Base-by-base conservation (phyloP, 2,797 vertebrate genomes). In the Tinamus major region DNA sequence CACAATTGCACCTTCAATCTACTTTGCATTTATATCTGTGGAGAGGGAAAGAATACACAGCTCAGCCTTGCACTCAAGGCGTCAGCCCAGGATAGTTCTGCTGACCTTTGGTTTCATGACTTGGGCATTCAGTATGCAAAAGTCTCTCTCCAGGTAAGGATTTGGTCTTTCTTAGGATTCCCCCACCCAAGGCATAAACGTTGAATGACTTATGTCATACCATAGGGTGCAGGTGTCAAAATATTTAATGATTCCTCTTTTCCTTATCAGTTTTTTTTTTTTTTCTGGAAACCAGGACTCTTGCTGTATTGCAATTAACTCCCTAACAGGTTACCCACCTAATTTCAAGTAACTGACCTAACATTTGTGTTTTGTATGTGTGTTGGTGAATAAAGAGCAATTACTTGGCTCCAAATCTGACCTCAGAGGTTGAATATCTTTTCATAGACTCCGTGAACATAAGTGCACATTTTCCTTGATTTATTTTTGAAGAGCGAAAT, bases 1-100 rank as follows among this genome's bases (percentile, higher is more conserved):
- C 79, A 90, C 89, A 87, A 69, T 83, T 94, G 62, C 79, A 55
- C 62, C 90, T 93, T 42, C 29, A 17, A 39, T 72, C 6, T 83
- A 23, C 33, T 94, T 87, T 58, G 29, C 85, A 37, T 90, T 92
- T 90, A 20, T 77, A 6, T 58, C 1, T 58, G 49, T 26, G 62
- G 58, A 67, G 42, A 75, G 23, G 41, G 84, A 39, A 68, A 49
- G 62, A 71, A 33, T 63, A 8, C 71, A 14, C 24, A 44, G 29
- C 49, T 89, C 69, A 59, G 33, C 44, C 49, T 75, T 85, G 46
- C 41, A 7, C 80, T 84, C 62, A 49, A 53, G 35, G 39, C 89
- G 65, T 77, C 77, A 89, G 33, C 27, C 26, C 64, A 46, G 86
- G 74, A 46, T 79, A 61, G 61, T 94, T 91, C 53, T 76, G 79